Evolutionary conservation across 2,797 vertebrate species (phyloP).

Genomic region (Manis crassicaudata): DNA sequence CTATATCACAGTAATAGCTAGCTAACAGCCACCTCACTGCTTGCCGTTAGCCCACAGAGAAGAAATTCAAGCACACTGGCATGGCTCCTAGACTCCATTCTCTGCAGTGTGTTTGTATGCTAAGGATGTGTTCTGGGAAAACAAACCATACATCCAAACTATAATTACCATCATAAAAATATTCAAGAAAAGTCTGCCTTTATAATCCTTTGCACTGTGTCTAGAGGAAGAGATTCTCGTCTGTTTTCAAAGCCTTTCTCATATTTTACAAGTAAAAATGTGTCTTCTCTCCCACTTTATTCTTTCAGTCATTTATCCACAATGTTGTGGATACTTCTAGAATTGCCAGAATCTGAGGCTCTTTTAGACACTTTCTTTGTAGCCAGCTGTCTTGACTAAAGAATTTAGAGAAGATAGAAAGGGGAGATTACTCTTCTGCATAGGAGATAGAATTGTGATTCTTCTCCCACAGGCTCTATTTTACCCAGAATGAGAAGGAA

Average conservation of each 20-base stretch:
- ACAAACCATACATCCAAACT: fast-evolving
- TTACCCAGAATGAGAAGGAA: not conserved
- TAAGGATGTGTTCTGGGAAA: not conserved
- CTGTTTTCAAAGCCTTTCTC: not conserved
- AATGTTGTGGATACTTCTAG: not conserved
- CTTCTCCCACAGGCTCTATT: not conserved
- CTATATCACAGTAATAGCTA: not conserved
- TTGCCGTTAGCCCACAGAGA: not conserved
- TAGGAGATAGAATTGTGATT: not conserved
- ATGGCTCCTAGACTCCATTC: not conserved
- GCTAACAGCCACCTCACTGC: fast-evolving
- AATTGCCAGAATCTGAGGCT: not conserved
- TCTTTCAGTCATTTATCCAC: not conserved
- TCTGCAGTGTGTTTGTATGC: not conserved
- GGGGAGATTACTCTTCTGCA: not conserved
- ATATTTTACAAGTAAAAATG: not conserved
- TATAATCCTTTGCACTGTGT: not conserved
- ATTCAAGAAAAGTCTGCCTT: not conserved
- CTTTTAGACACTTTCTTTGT: not conserved
- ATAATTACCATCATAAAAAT: fast-evolving
- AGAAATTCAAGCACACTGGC: not conserved
- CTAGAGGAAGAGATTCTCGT: not conserved
- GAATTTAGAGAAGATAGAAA: not conserved
- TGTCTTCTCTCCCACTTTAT: not conserved
- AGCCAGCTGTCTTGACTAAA: not conserved